Evolutionary conservation across 37 sponge, comb jelly and placozoan genomes (phyloP).

Genomic region (Corticium candelabrum): DNA sequence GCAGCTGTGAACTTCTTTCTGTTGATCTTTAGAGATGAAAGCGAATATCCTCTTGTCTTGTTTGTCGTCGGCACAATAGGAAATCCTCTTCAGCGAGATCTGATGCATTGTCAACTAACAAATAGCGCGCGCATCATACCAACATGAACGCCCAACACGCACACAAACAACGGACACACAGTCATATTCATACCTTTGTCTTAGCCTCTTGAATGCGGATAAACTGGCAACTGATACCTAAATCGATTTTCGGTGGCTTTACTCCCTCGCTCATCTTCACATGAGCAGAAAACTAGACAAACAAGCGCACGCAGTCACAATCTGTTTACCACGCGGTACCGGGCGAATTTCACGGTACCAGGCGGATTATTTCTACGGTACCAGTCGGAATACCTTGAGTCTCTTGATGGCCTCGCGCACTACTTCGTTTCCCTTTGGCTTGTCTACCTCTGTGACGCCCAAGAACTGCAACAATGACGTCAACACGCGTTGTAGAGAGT

Average conservation of each 20-base stretch:
- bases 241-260: constrained; percentile 1
- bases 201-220: background rate
- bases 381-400: background rate
- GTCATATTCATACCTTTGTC: constrained; percentile 14
- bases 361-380: too few species aligned
- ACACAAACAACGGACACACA: too few species aligned
- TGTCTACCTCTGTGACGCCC: background rate
- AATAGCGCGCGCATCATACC: too few species aligned
- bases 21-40: constrained; percentile 1
- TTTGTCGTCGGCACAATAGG: constrained; percentile 10
- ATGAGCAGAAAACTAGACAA: background rate
- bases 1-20: background rate
- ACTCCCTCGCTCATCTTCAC: background rate
- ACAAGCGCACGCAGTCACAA: background rate
- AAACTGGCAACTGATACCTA: background rate
- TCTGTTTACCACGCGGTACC: too few species aligned
- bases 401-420: background rate
- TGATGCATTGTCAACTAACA: background rate
- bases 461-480: background rate
- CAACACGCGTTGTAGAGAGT: too few species aligned
- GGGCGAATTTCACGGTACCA: too few species aligned
- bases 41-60: background rate
- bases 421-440: background rate
- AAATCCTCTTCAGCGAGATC: background rate
- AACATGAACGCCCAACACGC: too few species aligned